Base-by-base conservation (phyloP, 2,797 vertebrate genomes). In the Cichlasoma orientale region DNA sequence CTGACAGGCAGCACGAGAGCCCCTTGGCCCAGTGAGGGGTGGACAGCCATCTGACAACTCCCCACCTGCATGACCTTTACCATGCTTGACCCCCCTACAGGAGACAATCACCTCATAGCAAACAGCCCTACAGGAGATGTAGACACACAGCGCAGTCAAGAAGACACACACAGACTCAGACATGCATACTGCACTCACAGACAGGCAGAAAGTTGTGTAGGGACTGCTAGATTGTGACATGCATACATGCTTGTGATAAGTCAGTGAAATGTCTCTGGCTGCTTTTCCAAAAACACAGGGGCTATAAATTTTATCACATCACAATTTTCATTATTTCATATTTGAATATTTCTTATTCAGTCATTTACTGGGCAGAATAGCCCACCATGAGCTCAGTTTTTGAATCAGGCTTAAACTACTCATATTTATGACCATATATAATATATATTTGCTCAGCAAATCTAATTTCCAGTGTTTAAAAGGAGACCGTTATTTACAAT, bases 61-160 rank as follows among this genome's bases (percentile, higher is more conserved):
- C 93, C 94, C 94, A 94, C 93, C 93, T 95, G 91, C 88, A 50
- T 95, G 95, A 96, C 96, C 96, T 96, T 96, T 95, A 91, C 93
- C 89, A 90, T 92, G 95, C 88, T 92, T 94, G 93, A 94, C 93
- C 90, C 93, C 61, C 91, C 93, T 90, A 89, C 89, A 91, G 92
- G 92, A 90, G 88, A 91, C 93, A 88, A 93, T 94, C 93, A 92
- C 91, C 91, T 93, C 90, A 86, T 77, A 86, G 90, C 86, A 89
- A 93, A 89, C 82, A 92, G 88, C 91, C 89, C 90, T 74, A 79
- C 58, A 77, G 89, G 90, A 93, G 89, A 92, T 84, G 85, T 77
- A 88, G 86, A 91, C 89, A 84, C 85, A 78, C 69, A 23, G 70
- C 4, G 58, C 70, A 78, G 75, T 52, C 79, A 75, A 74, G 61